Conservation (phyloP, 2,888 invertebrate species). For the Oxytorus armatus region DNA sequence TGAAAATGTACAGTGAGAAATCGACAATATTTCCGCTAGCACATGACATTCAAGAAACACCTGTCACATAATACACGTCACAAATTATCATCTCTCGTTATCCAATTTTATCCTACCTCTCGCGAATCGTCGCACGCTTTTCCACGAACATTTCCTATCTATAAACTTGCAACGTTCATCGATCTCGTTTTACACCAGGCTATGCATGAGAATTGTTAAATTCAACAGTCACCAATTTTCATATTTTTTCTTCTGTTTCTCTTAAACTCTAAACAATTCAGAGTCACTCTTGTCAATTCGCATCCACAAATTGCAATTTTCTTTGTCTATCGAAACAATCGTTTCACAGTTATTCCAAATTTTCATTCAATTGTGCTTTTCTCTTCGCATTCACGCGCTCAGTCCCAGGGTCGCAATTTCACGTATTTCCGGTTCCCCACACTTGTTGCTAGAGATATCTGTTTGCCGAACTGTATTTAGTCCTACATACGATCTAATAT, state of each 20-base stretch:
- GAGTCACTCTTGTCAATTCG: not conserved
- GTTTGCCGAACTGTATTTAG: slow-evolving; percentile 41
- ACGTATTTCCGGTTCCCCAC: slow-evolving; percentile 32
- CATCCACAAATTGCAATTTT: not conserved
- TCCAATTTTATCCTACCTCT: no score
- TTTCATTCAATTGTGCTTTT: slow-evolving; percentile 6
- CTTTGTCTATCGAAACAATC: slow-evolving; percentile 12
- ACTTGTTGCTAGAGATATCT: slow-evolving; percentile 41
- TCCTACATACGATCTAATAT: not conserved
- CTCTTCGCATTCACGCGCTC: not conserved
- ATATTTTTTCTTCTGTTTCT: not conserved
- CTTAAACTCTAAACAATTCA: no score
- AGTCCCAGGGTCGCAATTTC: slow-evolving; percentile 22
- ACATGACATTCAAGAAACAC: not conserved
- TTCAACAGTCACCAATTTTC: not conserved
- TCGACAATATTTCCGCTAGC: not conserved
- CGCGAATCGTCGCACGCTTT: no score
- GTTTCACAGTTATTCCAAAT: not conserved
- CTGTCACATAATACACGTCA: not conserved
- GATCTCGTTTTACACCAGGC: no score
- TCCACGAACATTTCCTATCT: no score
- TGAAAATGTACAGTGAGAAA: not conserved
- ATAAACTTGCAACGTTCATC: no score
- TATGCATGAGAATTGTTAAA: no score
- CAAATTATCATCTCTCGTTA: not conserved